These are phyloP conservation scores for Odontamblyopus lacepedii DNA, from an alignment of 2,797 vertebrate species.

Conservation along the genomic window DNA sequence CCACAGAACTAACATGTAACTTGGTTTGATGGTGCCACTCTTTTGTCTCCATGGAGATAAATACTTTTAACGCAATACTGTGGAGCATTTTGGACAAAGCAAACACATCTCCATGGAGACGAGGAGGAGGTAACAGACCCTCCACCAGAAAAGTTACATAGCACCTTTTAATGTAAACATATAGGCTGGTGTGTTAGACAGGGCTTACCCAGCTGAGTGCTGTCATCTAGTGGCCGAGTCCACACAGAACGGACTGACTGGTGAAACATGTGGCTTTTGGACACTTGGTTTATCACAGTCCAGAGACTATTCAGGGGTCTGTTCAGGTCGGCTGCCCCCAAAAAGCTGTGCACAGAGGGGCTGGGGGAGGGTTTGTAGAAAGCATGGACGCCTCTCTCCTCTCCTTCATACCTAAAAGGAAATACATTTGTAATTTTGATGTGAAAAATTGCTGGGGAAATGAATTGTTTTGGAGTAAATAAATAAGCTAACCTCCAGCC, in stretches of 20 bases:
- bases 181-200: neutral
- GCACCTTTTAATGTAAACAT: neutral
- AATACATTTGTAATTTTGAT: neutral
- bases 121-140: no score
- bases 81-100: no score
- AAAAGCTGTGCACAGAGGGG: conserved; percentile 87
- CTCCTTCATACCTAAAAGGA: conserved; percentile 83
- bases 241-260: conserved; percentile 83
- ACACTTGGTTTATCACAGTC: conserved; percentile 86
- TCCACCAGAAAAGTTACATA: no score
- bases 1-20: no score
- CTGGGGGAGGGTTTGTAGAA: conserved; percentile 88
- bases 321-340: conserved; percentile 87
- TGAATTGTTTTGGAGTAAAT: neutral
- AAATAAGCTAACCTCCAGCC: conserved; percentile 88
- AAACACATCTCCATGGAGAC: no score
- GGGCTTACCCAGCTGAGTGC: conserved; percentile 88
- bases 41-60: no score
- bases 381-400: conserved; percentile 85
- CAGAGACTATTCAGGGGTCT: conserved; percentile 84
- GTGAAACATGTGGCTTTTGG: conserved; percentile 87
- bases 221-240: conserved; percentile 87
- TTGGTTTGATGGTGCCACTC: no score
- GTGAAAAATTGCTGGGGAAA: neutral
- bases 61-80: no score